Percentiles rank a stretch among this genome's conserved stretches.
These are phyloP conservation scores for Acrobasis consociella DNA, from an alignment of 2,888 invertebrate species.

Conservation along the genomic window DNA sequence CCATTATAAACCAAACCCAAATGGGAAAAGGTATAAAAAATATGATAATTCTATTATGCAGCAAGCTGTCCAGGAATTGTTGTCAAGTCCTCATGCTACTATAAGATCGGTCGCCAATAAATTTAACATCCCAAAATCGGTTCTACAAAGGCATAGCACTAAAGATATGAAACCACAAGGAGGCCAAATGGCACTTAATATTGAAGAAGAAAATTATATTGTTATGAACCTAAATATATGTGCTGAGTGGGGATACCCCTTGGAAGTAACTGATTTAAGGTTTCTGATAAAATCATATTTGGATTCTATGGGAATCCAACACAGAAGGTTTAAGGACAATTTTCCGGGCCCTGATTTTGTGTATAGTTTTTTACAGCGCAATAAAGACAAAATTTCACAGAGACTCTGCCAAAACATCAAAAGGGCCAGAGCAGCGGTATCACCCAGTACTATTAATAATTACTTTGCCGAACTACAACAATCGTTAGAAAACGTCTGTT, in stretches of 20 bases:
- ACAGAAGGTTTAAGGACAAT: constrained; percentile 34
- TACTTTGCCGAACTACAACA: constrained; percentile 31
- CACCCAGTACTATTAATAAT: constrained; percentile 30
- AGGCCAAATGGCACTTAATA: constrained; percentile 28
- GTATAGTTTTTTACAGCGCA: constrained; percentile 33
- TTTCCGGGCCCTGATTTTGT: constrained; percentile 36
- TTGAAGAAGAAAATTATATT: constrained; percentile 27
- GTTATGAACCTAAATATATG: constrained; percentile 30
- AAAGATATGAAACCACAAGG: constrained; percentile 31
- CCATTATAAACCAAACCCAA: too few relatives aligned
- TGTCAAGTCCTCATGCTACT: too few relatives aligned
- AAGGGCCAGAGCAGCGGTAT: constrained; percentile 32
- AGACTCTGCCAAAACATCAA: constrained; percentile 40
- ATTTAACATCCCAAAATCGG: too few relatives aligned
- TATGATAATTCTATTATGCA: too few relatives aligned
- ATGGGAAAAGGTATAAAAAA: too few relatives aligned
- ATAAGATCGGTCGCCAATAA: too few relatives aligned
- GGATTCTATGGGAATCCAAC: constrained; percentile 8
- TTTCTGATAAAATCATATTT: constrained; percentile 27
- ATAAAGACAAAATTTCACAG: constrained; percentile 33
- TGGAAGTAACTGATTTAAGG: constrained; percentile 29
- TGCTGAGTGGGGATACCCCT: constrained; percentile 33
- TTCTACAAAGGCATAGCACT: constrained; percentile 30
- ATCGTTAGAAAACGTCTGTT: constrained; percentile 25
- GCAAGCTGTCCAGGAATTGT: too few relatives aligned